Evolutionary conservation across 2,113 vertebrate species (phyloP).

Genomic region (Stigmatopora argus): DNA sequence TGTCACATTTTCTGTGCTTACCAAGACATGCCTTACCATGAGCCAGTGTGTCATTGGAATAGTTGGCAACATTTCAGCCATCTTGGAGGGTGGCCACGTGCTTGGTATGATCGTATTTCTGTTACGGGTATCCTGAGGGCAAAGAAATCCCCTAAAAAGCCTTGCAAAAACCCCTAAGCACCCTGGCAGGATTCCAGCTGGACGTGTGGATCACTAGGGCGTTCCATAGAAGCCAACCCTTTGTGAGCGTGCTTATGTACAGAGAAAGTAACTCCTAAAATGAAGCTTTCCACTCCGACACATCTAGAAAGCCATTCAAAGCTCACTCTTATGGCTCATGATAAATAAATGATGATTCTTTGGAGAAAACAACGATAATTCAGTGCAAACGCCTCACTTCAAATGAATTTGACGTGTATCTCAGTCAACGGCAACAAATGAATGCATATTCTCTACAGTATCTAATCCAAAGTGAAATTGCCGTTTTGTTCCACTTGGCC

Average conservation of each 20-base stretch:
- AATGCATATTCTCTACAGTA: not conserved
- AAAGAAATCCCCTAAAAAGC: constrained; percentile 54
- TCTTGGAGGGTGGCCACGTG: constrained; percentile 29
- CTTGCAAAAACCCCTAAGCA: constrained; percentile 49
- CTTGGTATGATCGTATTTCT: constrained; percentile 36
- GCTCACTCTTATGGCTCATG: not conserved
- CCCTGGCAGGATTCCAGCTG: constrained; percentile 43
- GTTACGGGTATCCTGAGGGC: constrained; percentile 33
- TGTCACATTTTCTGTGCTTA: constrained; percentile 5
- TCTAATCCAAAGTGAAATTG: not conserved
- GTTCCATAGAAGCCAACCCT: constrained; percentile 23
- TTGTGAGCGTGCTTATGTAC: constrained; percentile 22
- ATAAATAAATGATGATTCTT: not conserved
- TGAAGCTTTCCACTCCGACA: not conserved
- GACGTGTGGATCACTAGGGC: constrained; percentile 36
- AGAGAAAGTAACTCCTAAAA: constrained; percentile 14
- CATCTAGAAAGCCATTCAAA: not conserved
- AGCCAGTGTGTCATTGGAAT: constrained; percentile 7
- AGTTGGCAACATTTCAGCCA: constrained; percentile 16
- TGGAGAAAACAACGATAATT: not conserved
- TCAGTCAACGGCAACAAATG: not conserved
- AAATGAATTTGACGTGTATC: too few relatives aligned
- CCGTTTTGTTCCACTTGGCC: constrained; percentile 8
- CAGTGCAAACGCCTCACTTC: too few relatives aligned
- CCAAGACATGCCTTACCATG: not conserved